Base-by-base conservation (phyloP, 2,113 vertebrate species). In the Ceratotherium simum region DNA sequence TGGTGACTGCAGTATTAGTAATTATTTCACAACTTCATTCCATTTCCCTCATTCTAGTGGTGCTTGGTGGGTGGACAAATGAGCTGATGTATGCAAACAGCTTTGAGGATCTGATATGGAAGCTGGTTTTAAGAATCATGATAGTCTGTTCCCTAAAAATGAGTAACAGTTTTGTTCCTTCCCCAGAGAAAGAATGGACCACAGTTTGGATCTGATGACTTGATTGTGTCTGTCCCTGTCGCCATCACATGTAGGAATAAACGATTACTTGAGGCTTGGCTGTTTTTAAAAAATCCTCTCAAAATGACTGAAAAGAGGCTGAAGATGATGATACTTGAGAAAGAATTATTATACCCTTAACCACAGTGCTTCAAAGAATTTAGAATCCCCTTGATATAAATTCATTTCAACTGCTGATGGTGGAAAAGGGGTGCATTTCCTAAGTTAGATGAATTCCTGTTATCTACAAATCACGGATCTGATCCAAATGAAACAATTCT, bases 341-440 rank as follows among this genome's bases (percentile, higher is more conserved):
- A 65, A 78, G 76, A 95, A 80, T 91, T 70, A 89, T 62, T 90
- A 58, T 12, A 75, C 39, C 65, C 85, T 93, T 85, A 69, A 46
- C 39, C 1, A 54, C 33, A 27, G 51, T 36, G 25, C 67, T 90
- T 84, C 84, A 56, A 72, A 96, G 67, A 75, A 95, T 73, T 36
- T n/a, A 46, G 78, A 72, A 42, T 70, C 67, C 14, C 92, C 95
- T 96, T 96, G 96, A 75, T 86, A 62, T 95, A 78, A 86, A 36
- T 83, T 91, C 48, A 82, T 39, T 75, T 97, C 73, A 73, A 79
- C 51, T 7, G 67, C 64, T 36, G 39, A n/a, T 70, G 67, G 65
- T 17, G 87, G 73, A 81, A 78, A 95, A 84, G 23, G 39, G 27
- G 48, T 42, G 11, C 31, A 54, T 73, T 96, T 96, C 62, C 73